Base-by-base conservation (phyloP, 2,888 invertebrate genomes). In the Tenthredo scrophulariae region DNA sequence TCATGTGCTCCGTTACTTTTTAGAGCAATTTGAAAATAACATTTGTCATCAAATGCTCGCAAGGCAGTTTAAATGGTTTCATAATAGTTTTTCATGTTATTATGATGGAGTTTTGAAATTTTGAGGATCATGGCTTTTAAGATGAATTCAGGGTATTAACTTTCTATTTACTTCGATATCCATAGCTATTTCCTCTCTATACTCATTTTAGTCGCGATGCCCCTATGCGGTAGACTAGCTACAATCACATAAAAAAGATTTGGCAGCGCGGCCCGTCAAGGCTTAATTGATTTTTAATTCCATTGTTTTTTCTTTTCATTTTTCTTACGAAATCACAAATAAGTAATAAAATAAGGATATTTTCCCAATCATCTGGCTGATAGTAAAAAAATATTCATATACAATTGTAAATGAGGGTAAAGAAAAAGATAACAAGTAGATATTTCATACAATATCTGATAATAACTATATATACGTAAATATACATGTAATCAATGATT, bases 171-270 rank as follows among this genome's bases (percentile, higher is more conserved):
- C 18, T 82, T 65, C 26, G 70, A 83, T 83, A 83, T 83, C 83
- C 83, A 37, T 83, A 43, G 33, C 43, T 70, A 50, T 89, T 89
- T 90, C 89, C 87, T 88, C 87, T 86, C 86, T 87, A 87, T 87
- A 88, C 86, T 86, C 77, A 85, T 74, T 9, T 43, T 40, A 74
- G 86, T 80, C 82, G 86, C 72, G 84, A 88, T 75, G 84, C 87
- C 84, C 79, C 83, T 86, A 85, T 85, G 88, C 87, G 87, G 89
- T 88, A 84, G 88, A 89, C 86, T 85, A 90, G 87, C 90, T 90
- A 89, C 88, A 87, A 89, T 89, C 89, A 89, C 89, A 89, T 87
- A 85, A 88, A 87, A 87, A 86, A 85, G 84, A 86, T 88, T 85
- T 89, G 90, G 90, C 88, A 89, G 89, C 90, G 88, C 89, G 87